Conservation (phyloP, 2,113 vertebrate genomes). For the Eolophus roseicapilla region DNA sequence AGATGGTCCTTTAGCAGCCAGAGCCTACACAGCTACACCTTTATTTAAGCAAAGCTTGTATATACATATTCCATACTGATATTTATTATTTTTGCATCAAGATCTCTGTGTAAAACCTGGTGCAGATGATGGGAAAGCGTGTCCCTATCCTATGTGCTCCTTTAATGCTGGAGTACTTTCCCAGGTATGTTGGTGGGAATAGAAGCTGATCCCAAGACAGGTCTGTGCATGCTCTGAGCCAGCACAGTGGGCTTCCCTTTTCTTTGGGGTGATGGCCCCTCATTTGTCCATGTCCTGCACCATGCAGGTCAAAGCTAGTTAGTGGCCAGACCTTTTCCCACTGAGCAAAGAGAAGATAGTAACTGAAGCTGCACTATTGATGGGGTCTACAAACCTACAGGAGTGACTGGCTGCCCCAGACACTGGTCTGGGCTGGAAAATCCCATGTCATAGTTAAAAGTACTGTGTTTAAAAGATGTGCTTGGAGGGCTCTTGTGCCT, state of each 20-base stretch:
- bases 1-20: background rate
- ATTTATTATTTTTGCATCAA: background rate
- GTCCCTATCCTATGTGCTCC: background rate
- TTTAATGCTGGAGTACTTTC: background rate
- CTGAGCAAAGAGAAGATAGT: background rate
- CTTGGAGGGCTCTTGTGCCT: background rate
- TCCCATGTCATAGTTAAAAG: fast-evolving
- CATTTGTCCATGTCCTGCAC: background rate
- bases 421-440: background rate
- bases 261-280: background rate
- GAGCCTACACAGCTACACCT: background rate
- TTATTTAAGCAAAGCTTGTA: background rate
- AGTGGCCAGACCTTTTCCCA: background rate
- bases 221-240: background rate
- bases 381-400: background rate
- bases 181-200: background rate
- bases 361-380: fast-evolving
- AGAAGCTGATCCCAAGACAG: background rate
- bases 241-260: background rate
- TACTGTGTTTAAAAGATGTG: fast-evolving
- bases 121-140: background rate
- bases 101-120: background rate
- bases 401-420: background rate
- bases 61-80: fast-evolving
- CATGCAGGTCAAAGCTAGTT: fast-evolving